Percentiles rank a stretch among this genome's conserved stretches.
These are phyloP conservation scores for Lamproptera curius DNA, from an alignment of 2,888 invertebrate species.

Conservation along the genomic window DNA sequence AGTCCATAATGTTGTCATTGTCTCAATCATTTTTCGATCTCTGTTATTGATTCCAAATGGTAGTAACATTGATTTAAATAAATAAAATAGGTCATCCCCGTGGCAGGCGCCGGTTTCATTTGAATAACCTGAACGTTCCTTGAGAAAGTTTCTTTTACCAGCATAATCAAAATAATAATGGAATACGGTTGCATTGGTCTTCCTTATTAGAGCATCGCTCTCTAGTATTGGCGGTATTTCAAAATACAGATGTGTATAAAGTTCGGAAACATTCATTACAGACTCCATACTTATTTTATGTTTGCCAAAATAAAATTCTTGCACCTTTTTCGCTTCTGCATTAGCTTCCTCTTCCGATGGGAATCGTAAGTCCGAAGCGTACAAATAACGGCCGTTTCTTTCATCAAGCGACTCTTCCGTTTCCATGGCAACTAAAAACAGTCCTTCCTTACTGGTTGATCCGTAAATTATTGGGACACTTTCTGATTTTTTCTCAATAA, in stretches of 20 bases:
- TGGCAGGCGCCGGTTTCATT: conserved; percentile 53
- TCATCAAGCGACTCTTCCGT: conserved; percentile 38
- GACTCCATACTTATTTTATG: conserved; percentile 57
- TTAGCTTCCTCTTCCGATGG: conserved; percentile 44
- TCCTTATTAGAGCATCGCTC: conserved; percentile 36
- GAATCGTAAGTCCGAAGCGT: conserved; percentile 61
- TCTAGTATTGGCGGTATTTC: conserved; percentile 58
- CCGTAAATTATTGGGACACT: conserved; percentile 38
- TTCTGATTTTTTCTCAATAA: conserved; percentile 44
- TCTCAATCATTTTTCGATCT: conserved; percentile 48
- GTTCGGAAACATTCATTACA: conserved; percentile 47
- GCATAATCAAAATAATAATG: conserved; percentile 60
- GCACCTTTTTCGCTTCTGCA: conserved; percentile 39
- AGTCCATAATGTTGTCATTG: conserved; percentile 59
- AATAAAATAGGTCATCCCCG: conserved; percentile 61
- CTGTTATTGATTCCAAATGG: conserved; percentile 43
- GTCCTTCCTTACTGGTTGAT: conserved; percentile 55
- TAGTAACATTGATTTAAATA: conserved; percentile 50
- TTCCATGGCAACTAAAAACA: conserved; percentile 39
- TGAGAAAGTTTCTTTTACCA: conserved; percentile 56
- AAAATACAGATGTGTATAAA: conserved; percentile 64
- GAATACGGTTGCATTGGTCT: conserved; percentile 41
- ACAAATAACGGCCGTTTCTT: conserved; percentile 49
- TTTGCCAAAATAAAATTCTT: conserved; percentile 63
- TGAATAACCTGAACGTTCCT: conserved; percentile 39